These are phyloP conservation scores for Euphonia xanthogaster DNA, from an alignment of 2,797 vertebrate species.

Conservation along the genomic window DNA sequence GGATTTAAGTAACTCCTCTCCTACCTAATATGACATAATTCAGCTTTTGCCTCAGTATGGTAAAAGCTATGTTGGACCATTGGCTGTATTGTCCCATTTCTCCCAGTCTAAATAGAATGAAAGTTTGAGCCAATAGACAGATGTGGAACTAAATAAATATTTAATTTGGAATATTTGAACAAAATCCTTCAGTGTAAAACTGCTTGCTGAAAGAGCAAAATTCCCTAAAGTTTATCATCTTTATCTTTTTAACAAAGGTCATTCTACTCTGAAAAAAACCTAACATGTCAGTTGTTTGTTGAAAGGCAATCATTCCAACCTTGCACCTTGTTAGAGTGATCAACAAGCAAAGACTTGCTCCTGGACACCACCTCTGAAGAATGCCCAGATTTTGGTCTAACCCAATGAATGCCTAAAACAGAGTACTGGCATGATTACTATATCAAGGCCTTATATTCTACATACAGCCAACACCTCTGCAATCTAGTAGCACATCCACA, in stretches of 20 bases:
- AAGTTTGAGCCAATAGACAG: not conserved
- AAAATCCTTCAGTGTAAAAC: not conserved
- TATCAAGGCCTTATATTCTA: not conserved
- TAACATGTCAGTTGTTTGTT: not conserved
- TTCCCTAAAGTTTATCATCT: not conserved
- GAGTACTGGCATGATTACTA: not conserved
- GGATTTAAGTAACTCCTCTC: not conserved
- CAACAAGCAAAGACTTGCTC: not conserved
- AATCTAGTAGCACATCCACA: not conserved
- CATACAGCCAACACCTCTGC: not conserved
- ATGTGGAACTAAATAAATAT: not conserved
- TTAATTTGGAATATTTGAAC: not conserved
- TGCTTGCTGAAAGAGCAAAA: not conserved
- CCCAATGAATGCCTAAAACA: not conserved
- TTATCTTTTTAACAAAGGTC: not conserved
- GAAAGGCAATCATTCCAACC: not conserved
- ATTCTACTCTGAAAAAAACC: not conserved
- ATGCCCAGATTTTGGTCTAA: not conserved
- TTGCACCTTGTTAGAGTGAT: not conserved
- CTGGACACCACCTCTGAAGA: not conserved
- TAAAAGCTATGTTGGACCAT: not conserved
- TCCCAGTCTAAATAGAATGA: not conserved
- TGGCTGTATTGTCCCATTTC: not conserved
- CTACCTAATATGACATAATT: not conserved
- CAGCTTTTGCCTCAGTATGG: not conserved